A percentile compares a stretch with the other conserved stretches of the same genome.
Conservation (phyloP, 2,113 vertebrate species). For the Tricholaema leucomelas region DNA sequence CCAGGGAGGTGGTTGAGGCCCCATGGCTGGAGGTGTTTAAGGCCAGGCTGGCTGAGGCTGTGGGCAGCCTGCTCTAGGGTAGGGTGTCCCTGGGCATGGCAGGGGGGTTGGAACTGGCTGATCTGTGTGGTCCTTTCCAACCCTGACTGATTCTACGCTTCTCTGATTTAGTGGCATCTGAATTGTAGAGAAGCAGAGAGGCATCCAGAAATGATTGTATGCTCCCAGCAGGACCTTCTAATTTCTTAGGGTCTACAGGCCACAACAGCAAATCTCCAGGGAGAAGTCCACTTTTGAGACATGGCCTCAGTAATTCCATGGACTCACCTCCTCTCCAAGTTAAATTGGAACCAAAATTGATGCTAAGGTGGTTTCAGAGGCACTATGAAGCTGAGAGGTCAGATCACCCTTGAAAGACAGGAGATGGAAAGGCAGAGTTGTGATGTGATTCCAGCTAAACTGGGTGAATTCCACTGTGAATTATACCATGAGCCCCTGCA, state of each 20-base stretch:
- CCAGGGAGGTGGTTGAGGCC: too few relatives aligned
- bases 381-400: not conserved
- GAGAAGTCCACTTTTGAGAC: not conserved
- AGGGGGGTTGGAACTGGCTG: too few relatives aligned
- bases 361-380: not conserved
- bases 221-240: not conserved
- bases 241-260: not conserved
- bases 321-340: not conserved
- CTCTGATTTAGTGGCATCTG: constrained; percentile 15
- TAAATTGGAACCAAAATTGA: not conserved
- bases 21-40: too few relatives aligned
- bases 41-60: too few relatives aligned
- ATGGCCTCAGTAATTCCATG: not conserved
- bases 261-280: not conserved
- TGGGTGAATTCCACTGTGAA: constrained; percentile 1
- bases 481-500: not conserved
- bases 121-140: too few relatives aligned
- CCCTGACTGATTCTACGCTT: too few relatives aligned
- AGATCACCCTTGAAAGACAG: not conserved
- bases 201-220: not conserved
- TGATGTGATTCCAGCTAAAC: not conserved
- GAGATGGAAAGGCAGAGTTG: not conserved
- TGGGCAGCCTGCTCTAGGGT: too few relatives aligned
- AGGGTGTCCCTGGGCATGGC: too few relatives aligned
- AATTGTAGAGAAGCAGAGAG: not conserved